phyloP scores from a whole-genome alignment of 2,113 vertebrate species.

The Python bivittatus region DNA sequence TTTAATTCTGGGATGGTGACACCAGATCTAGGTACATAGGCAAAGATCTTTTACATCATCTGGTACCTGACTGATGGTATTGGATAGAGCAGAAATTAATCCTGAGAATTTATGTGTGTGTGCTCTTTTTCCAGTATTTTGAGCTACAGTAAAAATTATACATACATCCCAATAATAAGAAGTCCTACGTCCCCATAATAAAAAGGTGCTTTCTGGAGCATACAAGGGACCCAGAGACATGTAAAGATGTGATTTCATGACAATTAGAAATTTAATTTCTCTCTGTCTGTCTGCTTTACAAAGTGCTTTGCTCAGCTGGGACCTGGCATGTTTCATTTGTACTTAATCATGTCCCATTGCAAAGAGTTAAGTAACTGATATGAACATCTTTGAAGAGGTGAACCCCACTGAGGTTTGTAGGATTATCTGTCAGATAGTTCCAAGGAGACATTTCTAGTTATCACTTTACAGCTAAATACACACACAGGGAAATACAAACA shows the following conservation, averaged over 20 bases:
- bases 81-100: background rate
- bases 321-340: background rate
- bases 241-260: conserved; percentile 13
- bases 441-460: background rate
- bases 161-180: background rate
- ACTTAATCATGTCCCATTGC: conserved; percentile 17
- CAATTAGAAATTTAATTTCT: conserved; percentile 14
- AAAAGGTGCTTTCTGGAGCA: background rate
- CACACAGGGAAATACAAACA: background rate
- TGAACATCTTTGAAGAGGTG: background rate
- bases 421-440: conserved; percentile 8
- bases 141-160: background rate
- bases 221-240: background rate
- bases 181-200: background rate
- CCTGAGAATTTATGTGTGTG: background rate
- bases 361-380: conserved; percentile 19
- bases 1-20: too few species aligned
- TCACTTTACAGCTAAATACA: background rate
- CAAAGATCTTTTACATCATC: background rate
- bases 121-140: background rate
- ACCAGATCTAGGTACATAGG: background rate
- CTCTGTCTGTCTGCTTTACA: conserved; percentile 6
- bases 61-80: background rate
- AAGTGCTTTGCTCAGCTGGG: background rate
- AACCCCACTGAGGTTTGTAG: background rate